Base-by-base conservation (phyloP, 2,113 vertebrate species). In the Rhinogobius similis region DNA sequence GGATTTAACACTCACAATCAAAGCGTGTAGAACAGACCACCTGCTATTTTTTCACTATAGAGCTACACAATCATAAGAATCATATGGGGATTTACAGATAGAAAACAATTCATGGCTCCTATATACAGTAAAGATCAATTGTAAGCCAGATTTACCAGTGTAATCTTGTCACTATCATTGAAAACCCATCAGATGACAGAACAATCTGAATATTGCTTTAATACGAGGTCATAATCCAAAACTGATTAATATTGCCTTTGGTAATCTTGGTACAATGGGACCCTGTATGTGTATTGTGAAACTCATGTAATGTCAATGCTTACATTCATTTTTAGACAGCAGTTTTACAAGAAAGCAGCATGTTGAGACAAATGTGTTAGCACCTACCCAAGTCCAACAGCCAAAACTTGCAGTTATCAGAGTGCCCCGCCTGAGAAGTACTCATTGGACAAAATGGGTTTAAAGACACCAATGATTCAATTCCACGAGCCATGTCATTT, bases 331-430 rank as follows among this genome's bases (percentile, higher is more conserved):
- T 8, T 50, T 10, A 21, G 7, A 20, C 20, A 48, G 20, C 46
- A n/a, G 46, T 50, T 50, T 50, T 50, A 23, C 62, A 24, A 63
- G 36, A 63, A 63, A 43, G 62, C 38, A 23, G 62, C 62, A 43
- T 43, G 62, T 0, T 0, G 0, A 62, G n/a, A n/a, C 68, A 53
- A 14, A 44, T 53, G 50, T 50, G 10, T 82, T 10, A 18, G 41
- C 72, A 97, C 92, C 72, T 96, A 98, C 97, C 97, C 92, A 98
- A 91, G 93, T 98, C 97, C 87, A 98, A 94, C 77, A 98, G 94
- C 97, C 97, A 98, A 92, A 96, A 95, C 88, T 95, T 98, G 89
- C 96, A 98, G 92, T 90, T 94, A 71, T 94, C 92, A 0, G 94
- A 86, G 76, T 93, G 91, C 77, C 92, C 90, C 72, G 90, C 87